Percentiles rank a stretch among this genome's conserved stretches.
These are phyloP conservation scores for Lordiphosa andalusiaca DNA, from an alignment of 2,888 invertebrate species.

Conservation along the genomic window DNA sequence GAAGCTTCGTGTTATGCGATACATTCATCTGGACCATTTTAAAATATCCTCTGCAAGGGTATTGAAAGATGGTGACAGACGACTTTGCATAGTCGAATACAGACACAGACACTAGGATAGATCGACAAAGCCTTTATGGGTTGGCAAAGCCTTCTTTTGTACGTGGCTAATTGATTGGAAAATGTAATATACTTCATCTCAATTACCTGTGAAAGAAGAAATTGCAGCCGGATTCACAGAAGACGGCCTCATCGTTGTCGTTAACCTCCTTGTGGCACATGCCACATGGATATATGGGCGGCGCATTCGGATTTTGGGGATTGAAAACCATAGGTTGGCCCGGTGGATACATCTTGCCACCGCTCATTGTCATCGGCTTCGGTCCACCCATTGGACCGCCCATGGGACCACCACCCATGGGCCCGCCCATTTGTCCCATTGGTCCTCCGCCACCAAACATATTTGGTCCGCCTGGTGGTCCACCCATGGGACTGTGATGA, in stretches of 20 bases:
- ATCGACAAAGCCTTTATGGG: too few species aligned
- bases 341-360: constrained; percentile 94
- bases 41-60: too few species aligned
- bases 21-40: too few species aligned
- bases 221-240: constrained; percentile 99
- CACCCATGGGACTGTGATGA: constrained; percentile 66
- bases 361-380: constrained; percentile 95
- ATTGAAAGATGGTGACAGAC: too few species aligned
- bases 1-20: too few species aligned
- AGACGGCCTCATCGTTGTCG: constrained; percentile 98
- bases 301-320: constrained; percentile 98
- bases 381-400: constrained; percentile 81
- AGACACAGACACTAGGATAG: too few species aligned
- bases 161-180: too few species aligned
- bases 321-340: constrained; percentile 99
- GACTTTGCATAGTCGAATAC: too few species aligned
- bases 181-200: not conserved
- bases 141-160: too few species aligned
- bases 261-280: constrained; percentile 99
- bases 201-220: constrained; percentile 98
- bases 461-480: constrained; percentile 52
- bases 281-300: constrained; percentile 98
- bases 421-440: constrained; percentile 74
- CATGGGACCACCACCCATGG: constrained; percentile 68
- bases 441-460: constrained; percentile 71